phyloP scores from a whole-genome alignment of 2,888 invertebrate species.

The Galerucella nymphaeae region DNA sequence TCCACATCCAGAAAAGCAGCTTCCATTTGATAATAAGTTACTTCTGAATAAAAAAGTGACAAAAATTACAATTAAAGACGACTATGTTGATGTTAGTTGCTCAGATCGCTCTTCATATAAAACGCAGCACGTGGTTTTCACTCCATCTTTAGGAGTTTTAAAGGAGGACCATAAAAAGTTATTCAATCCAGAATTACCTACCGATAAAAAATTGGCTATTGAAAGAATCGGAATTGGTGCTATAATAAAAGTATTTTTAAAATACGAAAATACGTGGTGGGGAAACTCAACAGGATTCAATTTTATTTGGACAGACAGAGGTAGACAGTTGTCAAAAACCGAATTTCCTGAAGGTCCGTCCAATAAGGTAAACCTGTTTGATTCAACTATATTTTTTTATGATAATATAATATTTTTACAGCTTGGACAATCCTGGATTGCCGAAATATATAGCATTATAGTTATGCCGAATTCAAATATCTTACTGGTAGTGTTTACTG shows the following conservation, averaged over 20 bases:
- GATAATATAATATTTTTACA: conserved; percentile 30
- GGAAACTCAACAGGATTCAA: conserved; percentile 35
- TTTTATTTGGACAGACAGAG: conserved; percentile 48
- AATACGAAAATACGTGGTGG: conserved; percentile 50
- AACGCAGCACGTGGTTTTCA: conserved; percentile 73
- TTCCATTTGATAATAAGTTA: conserved; percentile 50
- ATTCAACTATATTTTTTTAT: neutral
- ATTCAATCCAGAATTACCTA: conserved; percentile 47
- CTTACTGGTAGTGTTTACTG: conserved; percentile 76
- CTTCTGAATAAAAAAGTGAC: conserved; percentile 50
- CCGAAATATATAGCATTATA: conserved; percentile 32
- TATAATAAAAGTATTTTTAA: conserved; percentile 47
- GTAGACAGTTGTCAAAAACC: conserved; percentile 44
- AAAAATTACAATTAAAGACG: conserved; percentile 37
- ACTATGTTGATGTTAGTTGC: conserved; percentile 61
- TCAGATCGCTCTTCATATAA: conserved; percentile 66
- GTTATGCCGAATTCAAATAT: conserved; percentile 67
- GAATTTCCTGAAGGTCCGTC: conserved; percentile 55
- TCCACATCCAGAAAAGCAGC: conserved; percentile 42
- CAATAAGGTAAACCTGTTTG: conserved; percentile 30
- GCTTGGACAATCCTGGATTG: conserved; percentile 44
- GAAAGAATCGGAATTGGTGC: conserved; percentile 47
- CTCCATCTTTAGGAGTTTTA: conserved; percentile 58
- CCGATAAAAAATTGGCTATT: conserved; percentile 47
- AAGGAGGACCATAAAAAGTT: conserved; percentile 44